Evolutionary conservation across 2,888 invertebrate genomes (phyloP).

Genomic region (Eristalinus sepulchralis): DNA sequence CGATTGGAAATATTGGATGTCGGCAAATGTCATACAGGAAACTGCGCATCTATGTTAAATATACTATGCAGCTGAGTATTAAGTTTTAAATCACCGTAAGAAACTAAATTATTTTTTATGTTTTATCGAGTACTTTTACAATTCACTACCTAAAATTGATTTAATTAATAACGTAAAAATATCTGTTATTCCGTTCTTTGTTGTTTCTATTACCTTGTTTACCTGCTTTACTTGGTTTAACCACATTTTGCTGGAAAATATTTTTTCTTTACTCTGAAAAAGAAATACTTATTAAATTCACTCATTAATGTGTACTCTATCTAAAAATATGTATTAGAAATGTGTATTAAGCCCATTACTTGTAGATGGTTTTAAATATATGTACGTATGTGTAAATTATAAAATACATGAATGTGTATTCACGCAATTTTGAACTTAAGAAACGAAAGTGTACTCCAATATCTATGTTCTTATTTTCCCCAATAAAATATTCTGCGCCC

Average conservation of each 20-base stretch:
- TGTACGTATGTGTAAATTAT: no score
- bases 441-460: slow-evolving; percentile 10
- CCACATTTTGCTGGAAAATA: background rate
- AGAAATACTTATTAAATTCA: background rate
- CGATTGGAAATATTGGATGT: slow-evolving; percentile 12
- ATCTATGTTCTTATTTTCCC: slow-evolving; percentile 17
- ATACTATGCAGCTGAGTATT: background rate
- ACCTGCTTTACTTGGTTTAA: no score
- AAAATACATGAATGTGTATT: background rate
- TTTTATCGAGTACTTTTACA: background rate
- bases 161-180: no score
- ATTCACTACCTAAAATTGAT: no score
- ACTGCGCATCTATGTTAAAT: no score
- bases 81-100: background rate
- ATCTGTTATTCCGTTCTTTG: no score
- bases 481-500: background rate
- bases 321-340: background rate
- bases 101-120: background rate
- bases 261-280: background rate
- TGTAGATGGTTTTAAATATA: no score
- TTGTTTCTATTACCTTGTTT: no score
- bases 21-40: no score
- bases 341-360: no score
- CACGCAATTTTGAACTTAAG: background rate
- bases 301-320: background rate